A percentile compares a stretch with the other conserved stretches of the same genome.
phyloP scores from a whole-genome alignment of 2,888 invertebrate genomes.

The Stegophylla sp. region DNA sequence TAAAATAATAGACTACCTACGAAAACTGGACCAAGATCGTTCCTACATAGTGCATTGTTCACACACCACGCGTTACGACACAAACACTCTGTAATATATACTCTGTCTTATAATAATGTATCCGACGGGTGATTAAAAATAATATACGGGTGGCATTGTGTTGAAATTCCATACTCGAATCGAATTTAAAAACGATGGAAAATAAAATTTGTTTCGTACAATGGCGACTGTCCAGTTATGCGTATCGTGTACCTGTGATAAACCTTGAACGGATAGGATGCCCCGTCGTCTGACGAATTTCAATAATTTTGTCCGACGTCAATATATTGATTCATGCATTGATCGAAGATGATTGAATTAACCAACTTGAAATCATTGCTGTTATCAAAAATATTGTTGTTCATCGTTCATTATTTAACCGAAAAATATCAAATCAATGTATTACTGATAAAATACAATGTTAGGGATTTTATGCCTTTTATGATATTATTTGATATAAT shows the following conservation, averaged over 20 bases:
- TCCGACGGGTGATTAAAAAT: constrained; percentile 53
- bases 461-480: too few relatives aligned
- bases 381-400: not conserved
- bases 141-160: constrained; percentile 45
- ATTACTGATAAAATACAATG: too few relatives aligned
- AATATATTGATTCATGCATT: not conserved
- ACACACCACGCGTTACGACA: constrained; percentile 23
- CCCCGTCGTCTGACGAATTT: not conserved
- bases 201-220: constrained; percentile 41
- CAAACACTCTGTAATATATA: constrained; percentile 19
- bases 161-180: constrained; percentile 49
- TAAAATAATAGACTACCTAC: constrained; percentile 39
- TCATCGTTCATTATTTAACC: too few relatives aligned
- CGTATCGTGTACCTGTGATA: constrained; percentile 6
- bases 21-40: constrained; percentile 50
- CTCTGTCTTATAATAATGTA: constrained; percentile 29
- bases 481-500: too few relatives aligned
- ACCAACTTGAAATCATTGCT: not conserved
- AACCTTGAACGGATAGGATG: constrained; percentile 16
- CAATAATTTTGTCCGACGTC: constrained; percentile 1
- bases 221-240: constrained; percentile 28
- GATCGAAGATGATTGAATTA: not conserved
- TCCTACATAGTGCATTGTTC: constrained; percentile 39
- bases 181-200: constrained; percentile 46
- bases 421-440: too few relatives aligned